Conservation (phyloP, 2,113 vertebrate species). For the Trogon melanurus region DNA sequence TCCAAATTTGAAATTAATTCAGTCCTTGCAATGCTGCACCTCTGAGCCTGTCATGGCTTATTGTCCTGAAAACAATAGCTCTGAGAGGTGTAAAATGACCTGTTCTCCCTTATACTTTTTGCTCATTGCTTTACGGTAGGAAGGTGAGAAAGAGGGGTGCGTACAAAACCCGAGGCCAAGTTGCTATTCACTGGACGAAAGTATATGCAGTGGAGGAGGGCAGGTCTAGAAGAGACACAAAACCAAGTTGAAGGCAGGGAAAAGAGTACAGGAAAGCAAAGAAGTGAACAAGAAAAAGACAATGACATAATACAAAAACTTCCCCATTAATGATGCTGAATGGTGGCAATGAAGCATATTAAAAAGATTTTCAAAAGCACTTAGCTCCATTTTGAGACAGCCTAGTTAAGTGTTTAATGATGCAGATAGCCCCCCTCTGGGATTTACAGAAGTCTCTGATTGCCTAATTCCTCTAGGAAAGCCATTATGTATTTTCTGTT, state of each 20-base stretch:
- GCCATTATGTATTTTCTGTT: not conserved
- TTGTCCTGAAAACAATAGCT: conserved; percentile 5
- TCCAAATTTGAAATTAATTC: conserved; percentile 12
- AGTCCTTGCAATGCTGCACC: not conserved
- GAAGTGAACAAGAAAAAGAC: not conserved
- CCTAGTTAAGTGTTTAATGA: conserved; percentile 36
- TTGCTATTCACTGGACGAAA: not conserved
- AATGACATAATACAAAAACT: not conserved
- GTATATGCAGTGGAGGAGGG: not conserved
- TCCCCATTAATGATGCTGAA: not conserved
- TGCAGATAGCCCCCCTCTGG: conserved; percentile 4
- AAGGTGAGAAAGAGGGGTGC: not conserved
- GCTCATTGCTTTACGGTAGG: not conserved
- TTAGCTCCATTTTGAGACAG: not conserved
- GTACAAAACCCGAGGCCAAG: not conserved
- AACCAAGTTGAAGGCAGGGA: not conserved
- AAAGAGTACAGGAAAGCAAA: not conserved
- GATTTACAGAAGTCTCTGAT: conserved; percentile 1
- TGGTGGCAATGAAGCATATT: conserved; percentile 1
- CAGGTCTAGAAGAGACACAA: not conserved
- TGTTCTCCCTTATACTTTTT: not conserved
- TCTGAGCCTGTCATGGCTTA: not conserved
- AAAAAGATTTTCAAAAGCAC: conserved; percentile 30
- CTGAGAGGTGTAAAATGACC: conserved; percentile 5
- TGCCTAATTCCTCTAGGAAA: not conserved